These are phyloP conservation scores for Mactra quadrangularis DNA, from an alignment of 1,140 invertebrate genomes.

Conservation along the genomic window DNA sequence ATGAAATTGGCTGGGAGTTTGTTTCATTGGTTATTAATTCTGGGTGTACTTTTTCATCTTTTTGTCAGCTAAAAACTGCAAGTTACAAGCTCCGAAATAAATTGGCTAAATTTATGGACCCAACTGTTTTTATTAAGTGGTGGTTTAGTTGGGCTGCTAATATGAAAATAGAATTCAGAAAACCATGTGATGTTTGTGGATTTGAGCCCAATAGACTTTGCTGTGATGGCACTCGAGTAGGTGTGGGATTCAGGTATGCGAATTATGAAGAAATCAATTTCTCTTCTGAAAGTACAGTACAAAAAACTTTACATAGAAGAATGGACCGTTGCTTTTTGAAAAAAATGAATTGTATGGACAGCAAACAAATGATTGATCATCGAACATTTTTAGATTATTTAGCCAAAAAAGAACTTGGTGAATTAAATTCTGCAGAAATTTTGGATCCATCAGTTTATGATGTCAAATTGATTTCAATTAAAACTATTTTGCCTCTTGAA, in stretches of 20 bases:
- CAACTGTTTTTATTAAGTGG: slow-evolving; percentile 37
- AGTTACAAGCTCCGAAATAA: slow-evolving; percentile 25
- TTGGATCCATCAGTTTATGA: no score
- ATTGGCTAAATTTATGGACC: slow-evolving; percentile 51
- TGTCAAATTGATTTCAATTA: no score
- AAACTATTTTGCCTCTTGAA: no score
- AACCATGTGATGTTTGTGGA: slow-evolving; percentile 42
- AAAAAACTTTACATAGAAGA: slow-evolving; percentile 33
- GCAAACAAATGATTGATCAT: no score
- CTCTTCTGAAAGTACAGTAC: slow-evolving; percentile 4
- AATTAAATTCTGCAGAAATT: no score
- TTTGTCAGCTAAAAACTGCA: slow-evolving; percentile 29
- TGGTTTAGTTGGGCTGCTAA: slow-evolving; percentile 62
- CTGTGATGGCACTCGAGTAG: slow-evolving; percentile 64
- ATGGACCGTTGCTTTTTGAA: slow-evolving; percentile 48
- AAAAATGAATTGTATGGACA: no score
- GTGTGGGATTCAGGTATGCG: slow-evolving; percentile 61
- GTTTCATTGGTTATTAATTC: slow-evolving; percentile 47
- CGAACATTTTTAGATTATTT: no score
- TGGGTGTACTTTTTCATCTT: slow-evolving; percentile 38
- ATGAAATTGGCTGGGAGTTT: slow-evolving; percentile 66
- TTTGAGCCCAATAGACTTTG: slow-evolving; percentile 47
- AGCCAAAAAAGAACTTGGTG: no score
- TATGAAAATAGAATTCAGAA: slow-evolving; percentile 63
- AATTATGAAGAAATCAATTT: slow-evolving; percentile 38